Conservation (phyloP, 2,797 vertebrate genomes). For the Accipiter badius region DNA sequence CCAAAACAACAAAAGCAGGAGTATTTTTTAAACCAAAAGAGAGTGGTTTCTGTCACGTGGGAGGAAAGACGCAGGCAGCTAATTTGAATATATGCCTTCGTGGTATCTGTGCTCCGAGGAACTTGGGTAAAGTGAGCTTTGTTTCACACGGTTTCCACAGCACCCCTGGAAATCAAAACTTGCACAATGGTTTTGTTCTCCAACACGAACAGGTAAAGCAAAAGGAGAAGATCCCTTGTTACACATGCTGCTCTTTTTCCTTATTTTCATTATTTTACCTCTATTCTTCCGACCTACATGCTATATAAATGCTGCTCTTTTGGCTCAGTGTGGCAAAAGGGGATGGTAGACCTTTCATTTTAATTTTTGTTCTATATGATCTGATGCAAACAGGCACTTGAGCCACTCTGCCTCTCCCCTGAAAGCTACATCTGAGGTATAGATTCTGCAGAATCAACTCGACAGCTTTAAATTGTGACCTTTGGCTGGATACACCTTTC, state of each 20-base stretch:
- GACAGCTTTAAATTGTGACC: background rate
- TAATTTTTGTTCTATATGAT: background rate
- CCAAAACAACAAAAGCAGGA: background rate
- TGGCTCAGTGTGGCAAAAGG: background rate
- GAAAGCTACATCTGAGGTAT: background rate
- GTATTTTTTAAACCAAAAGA: background rate
- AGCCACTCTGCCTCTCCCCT: background rate
- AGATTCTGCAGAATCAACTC: background rate
- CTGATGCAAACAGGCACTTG: background rate
- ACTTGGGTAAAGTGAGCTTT: accelerated
- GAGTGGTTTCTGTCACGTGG: background rate
- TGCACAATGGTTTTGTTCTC: background rate
- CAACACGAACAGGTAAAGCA: accelerated
- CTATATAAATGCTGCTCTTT: background rate
- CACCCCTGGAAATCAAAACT: background rate
- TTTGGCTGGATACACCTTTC: background rate
- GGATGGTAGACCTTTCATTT: background rate
- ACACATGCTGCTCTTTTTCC: background rate
- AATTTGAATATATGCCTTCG: background rate
- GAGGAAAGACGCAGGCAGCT: background rate
- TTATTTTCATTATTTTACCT: background rate
- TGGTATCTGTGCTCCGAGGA: background rate
- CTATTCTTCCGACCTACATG: background rate
- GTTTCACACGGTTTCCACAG: background rate
- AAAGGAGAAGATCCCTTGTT: background rate